A percentile compares a stretch with the other conserved stretches of the same genome.
Conservation (phyloP, 1,140 invertebrate species). For the Papilio polyxenes region DNA sequence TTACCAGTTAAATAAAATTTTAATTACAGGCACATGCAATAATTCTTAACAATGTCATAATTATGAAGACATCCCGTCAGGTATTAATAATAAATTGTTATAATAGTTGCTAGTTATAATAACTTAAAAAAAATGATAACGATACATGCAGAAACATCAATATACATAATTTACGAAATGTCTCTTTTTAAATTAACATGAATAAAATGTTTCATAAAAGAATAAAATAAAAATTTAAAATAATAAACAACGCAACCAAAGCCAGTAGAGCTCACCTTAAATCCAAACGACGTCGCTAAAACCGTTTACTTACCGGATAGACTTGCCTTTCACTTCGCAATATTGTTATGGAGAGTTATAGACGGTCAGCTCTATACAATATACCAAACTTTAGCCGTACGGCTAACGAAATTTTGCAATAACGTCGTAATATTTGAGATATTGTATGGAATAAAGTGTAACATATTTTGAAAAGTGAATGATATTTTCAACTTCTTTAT, state of each 20-base stretch:
- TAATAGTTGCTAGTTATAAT: too few species aligned
- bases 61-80: too few species aligned
- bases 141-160: not conserved
- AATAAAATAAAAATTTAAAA: slow-evolving; percentile 26
- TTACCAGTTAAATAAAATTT: too few species aligned
- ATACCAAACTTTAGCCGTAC: not conserved
- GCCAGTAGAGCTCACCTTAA: slow-evolving; percentile 33
- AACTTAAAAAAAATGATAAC: too few species aligned
- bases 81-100: too few species aligned
- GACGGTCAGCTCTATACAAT: slow-evolving; percentile 34
- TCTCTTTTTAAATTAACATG: not conserved
- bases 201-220: not conserved
- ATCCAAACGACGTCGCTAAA: slow-evolving; percentile 41
- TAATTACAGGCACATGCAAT: too few species aligned
- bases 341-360: slow-evolving; percentile 53
- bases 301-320: slow-evolving; percentile 57
- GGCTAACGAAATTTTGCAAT: slow-evolving; percentile 23
- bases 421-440: slow-evolving; percentile 6
- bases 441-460: slow-evolving; percentile 15
- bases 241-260: slow-evolving; percentile 24
- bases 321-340: slow-evolving; percentile 68
- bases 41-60: too few species aligned
- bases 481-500: not conserved
- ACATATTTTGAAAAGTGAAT: not conserved
- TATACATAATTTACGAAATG: not conserved